Conservation (phyloP, 64 coral and sea anemone genomes). For the Platygyra sinensis region DNA sequence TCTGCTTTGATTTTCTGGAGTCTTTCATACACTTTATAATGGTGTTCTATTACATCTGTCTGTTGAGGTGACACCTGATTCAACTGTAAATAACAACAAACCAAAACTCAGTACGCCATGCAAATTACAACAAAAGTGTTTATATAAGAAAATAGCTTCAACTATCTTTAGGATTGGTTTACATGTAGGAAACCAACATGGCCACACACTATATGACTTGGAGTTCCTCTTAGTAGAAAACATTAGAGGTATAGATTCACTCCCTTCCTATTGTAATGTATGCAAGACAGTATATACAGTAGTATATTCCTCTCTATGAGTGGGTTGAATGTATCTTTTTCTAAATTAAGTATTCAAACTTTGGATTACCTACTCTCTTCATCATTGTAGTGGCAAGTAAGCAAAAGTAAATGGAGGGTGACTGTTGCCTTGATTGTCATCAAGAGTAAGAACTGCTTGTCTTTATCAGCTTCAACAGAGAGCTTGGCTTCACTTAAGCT, state of each 20-base stretch:
- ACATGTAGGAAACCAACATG: too few species aligned
- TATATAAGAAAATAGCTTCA: too few species aligned
- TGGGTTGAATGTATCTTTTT: too few species aligned
- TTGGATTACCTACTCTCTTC: constrained; percentile 77
- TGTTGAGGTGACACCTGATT: constrained; percentile 88
- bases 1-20: constrained; percentile 75
- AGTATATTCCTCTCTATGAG: too few species aligned
- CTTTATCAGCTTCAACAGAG: constrained; percentile 61
- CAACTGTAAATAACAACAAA: constrained; percentile 25
- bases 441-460: constrained; percentile 91
- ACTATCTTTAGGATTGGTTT: too few species aligned
- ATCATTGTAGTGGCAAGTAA: constrained; percentile 63
- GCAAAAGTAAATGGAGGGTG: constrained; percentile 63
- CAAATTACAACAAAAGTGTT: too few species aligned
- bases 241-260: too few species aligned
- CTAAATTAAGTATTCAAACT: too few species aligned
- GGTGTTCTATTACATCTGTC: constrained; percentile 77
- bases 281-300: too few species aligned
- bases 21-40: constrained; percentile 80
- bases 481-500: constrained; percentile 63
- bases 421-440: constrained; percentile 76
- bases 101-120: not conserved
- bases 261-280: too few species aligned
- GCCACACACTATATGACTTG: too few species aligned
- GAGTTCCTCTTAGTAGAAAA: too few species aligned